phyloP scores from a whole-genome alignment of 1,140 invertebrate species.

The Polypedilum pembai region DNA sequence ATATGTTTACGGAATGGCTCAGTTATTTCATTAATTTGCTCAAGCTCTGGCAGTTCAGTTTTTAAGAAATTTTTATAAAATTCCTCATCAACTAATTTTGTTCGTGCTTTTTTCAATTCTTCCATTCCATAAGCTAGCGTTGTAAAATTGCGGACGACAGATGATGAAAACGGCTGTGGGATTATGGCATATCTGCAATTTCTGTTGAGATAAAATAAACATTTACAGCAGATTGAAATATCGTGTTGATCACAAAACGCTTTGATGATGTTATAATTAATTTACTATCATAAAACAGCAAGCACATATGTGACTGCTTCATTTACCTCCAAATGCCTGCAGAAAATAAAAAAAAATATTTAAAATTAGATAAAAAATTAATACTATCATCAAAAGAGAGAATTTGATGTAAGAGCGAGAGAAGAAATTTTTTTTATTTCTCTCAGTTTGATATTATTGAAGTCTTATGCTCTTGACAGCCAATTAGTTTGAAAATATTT shows the following conservation, averaged over 20 bases:
- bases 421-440: no score
- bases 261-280: no score
- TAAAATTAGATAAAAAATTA: no score
- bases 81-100: slow-evolving; percentile 35
- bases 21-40: slow-evolving; percentile 36
- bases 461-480: no score
- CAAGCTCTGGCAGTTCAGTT: slow-evolving; percentile 31
- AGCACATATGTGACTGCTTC: neutral
- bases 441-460: no score
- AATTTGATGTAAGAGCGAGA: no score
- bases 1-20: slow-evolving; percentile 40
- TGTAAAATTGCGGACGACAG: slow-evolving; percentile 40
- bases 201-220: slow-evolving; percentile 29
- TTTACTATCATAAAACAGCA: neutral
- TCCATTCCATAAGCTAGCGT: slow-evolving; percentile 37
- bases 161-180: slow-evolving; percentile 32
- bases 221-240: no score
- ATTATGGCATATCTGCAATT: slow-evolving; percentile 34
- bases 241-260: no score
- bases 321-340: slow-evolving; percentile 7
- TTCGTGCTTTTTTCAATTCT: slow-evolving; percentile 36
- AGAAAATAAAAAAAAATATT: neutral
- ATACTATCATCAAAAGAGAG: no score
- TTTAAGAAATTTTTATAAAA: slow-evolving; percentile 38
- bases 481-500: no score